Conservation (phyloP, 2,113 vertebrate species). For the Acanthochromis polyacanthus region DNA sequence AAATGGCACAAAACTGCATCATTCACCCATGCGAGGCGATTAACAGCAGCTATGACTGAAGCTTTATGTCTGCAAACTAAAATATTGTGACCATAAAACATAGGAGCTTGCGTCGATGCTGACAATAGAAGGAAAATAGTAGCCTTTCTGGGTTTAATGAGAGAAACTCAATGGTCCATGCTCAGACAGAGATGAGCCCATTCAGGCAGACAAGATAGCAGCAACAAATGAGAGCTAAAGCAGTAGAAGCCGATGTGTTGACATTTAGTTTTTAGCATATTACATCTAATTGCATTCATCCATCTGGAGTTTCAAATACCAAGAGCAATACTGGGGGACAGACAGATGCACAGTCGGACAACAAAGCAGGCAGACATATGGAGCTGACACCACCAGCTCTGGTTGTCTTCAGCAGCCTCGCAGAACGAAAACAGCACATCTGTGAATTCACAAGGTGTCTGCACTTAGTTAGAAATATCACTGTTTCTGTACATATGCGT, state of each 20-base stretch:
- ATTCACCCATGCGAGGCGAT: not conserved
- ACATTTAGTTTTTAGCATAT: conserved; percentile 68
- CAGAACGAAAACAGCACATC: conserved; percentile 25
- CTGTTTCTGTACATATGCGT: conserved; percentile 23
- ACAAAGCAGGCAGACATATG: conserved; percentile 37
- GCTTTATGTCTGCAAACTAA: conserved; percentile 3
- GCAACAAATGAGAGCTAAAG: conserved; percentile 58
- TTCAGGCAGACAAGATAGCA: conserved; percentile 58
- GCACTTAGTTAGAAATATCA: conserved; percentile 41
- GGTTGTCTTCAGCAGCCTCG: conserved; percentile 34
- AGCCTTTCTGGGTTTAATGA: conserved; percentile 63
- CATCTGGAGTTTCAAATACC: conserved; percentile 67
- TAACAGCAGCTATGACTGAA: conserved; percentile 9
- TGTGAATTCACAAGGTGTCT: conserved; percentile 44
- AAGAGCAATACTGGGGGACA: conserved; percentile 42
- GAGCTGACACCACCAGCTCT: conserved; percentile 21
- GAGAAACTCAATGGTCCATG: conserved; percentile 68
- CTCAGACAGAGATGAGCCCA: conserved; percentile 52
- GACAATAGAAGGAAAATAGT: conserved; percentile 36
- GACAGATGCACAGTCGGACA: conserved; percentile 55
- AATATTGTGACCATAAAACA: conserved; percentile 47
- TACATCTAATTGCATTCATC: conserved; percentile 68
- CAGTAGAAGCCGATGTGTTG: conserved; percentile 56
- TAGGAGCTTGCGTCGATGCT: conserved; percentile 21
- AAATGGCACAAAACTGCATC: conserved; percentile 24